Base-by-base conservation (phyloP, 2,888 invertebrate genomes). In the Conistra vaccinii region DNA sequence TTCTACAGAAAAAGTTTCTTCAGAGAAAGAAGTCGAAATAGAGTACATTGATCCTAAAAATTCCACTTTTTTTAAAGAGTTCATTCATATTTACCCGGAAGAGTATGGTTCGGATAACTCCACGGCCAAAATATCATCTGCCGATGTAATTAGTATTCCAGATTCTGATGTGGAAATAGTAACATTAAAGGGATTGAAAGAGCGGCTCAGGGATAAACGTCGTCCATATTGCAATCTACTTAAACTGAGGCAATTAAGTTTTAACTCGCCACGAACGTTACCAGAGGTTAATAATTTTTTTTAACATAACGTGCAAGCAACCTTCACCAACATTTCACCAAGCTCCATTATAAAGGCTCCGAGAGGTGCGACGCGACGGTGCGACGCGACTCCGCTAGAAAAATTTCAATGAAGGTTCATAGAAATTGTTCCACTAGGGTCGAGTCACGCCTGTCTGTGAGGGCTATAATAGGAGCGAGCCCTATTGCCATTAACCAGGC, bases 231-330 rank as follows among this genome's bases (percentile, higher is more conserved):
- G 96, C 81, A 95, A 88, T 87, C 81, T 96, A 80, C 74, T 94
- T 23, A 93, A 92, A 86, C 70, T 94, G 7, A 90, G 94, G 73
- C 88, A 89, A 57, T 83, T 95, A 57, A 92, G 89, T 86, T 96
- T 95, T 87, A 93, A 92, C 77, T 89, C 93, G 2, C 93, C 95
- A 9, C 91, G 91, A 55, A 95, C 95, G 57, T 89, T 96, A 73
- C 90, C 93, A 69, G 96, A 96, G 93, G 96, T 95, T 63, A 67
- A 61, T 57, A 70, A 26, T 69, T 53, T 62, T 3, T 68, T n/a
- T 60, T 35, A 45, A n/a, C 7, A 12, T 26, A 32, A 48, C 20
- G 1, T 53, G 14, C 2, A 32, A 29, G 10, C n/a, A 60, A 60
- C 17, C 48, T 69, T 48, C 29, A 48, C 23, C 29, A 23, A 51